Evolutionary conservation across 1,140 invertebrate species (phyloP), one percentile per base, ranked within the genome.

Genomic region (Akabosia matsudoensis): DNA sequence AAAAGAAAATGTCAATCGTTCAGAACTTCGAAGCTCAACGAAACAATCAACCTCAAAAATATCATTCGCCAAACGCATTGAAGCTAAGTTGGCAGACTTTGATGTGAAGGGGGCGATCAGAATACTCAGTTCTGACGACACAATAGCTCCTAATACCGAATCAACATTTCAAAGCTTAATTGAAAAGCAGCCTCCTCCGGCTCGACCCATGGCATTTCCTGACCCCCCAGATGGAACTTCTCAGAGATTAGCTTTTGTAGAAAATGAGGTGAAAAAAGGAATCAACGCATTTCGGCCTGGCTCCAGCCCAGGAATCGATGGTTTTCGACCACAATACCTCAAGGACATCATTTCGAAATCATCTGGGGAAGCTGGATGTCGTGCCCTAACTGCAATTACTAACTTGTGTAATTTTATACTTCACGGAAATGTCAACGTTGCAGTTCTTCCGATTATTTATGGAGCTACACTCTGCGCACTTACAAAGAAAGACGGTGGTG

Each of bases 381-480:
- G 28, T 10, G 10, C 22, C 1, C 28, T 67, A 4, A 16, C 61
- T 13, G 28, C 61, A 67, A 2, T 67, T 4, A 67, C 61, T 13
- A 30, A 67, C 13, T n/a, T 67, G 3, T 67, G 61, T 22, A 67
- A 67, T 31, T 67, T 67, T 31, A 7, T 31, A 30, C 30, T 67
- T 2, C 10, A 2, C n/a, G 61, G 61, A 28, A 3, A 31, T 30
- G 30, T 67, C 22, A 67, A 31, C 28, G 13, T 10, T 3, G 26
- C 28, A 10, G 61, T 67, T 7, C 3, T 7, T 2, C 13, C 13
- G 33, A 37, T 74, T 2, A 33, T 74, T 33, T 74, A 64, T 26
- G 74, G 74, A 31, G 74, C 52, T n/a, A 13, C 52, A 2, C 30
- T 74, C 1, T 61, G 52, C 22, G 74, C 74, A 2, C 26, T 74